phyloP scores from a whole-genome alignment of 2,888 invertebrate species.

The Pristionchus arcanus region DNA sequence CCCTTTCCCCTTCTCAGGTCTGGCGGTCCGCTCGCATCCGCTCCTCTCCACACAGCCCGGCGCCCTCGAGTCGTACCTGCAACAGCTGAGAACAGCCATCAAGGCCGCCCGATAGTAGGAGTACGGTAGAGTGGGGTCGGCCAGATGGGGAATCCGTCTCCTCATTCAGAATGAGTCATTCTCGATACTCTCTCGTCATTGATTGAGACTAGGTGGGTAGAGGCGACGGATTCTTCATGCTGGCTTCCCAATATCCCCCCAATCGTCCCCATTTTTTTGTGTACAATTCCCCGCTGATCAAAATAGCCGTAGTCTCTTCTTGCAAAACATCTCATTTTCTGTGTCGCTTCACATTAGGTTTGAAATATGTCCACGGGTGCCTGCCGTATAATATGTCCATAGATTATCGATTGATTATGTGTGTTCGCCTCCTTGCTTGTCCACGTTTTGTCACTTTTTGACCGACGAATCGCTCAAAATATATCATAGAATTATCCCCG shows the following conservation, averaged over 20 bases:
- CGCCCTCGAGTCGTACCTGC: conserved; percentile 83
- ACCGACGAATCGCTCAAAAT: background rate
- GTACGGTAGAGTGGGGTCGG: background rate
- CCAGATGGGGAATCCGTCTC: background rate
- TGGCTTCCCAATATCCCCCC: no score
- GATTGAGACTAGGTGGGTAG: background rate
- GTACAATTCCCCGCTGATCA: background rate
- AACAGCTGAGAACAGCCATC: background rate
- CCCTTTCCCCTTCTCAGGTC: conserved; percentile 74
- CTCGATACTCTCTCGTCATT: background rate
- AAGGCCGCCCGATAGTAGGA: conserved; percentile 8
- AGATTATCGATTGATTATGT: conserved; percentile 2
- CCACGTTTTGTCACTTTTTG: background rate
- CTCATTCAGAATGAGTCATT: no score
- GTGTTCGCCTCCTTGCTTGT: background rate
- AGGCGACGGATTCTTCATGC: no score
- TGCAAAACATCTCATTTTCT: background rate
- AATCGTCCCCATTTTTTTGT: no score
- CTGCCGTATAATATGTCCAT: background rate
- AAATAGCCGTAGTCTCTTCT: background rate
- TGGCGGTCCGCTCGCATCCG: conserved; percentile 85
- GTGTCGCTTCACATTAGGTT: background rate
- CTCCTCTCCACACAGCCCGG: conserved; percentile 79
- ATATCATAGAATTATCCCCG: background rate
- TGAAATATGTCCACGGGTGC: conserved; percentile 15